Conservation (phyloP, 2,113 vertebrate genomes). For the Ailurus styani region DNA sequence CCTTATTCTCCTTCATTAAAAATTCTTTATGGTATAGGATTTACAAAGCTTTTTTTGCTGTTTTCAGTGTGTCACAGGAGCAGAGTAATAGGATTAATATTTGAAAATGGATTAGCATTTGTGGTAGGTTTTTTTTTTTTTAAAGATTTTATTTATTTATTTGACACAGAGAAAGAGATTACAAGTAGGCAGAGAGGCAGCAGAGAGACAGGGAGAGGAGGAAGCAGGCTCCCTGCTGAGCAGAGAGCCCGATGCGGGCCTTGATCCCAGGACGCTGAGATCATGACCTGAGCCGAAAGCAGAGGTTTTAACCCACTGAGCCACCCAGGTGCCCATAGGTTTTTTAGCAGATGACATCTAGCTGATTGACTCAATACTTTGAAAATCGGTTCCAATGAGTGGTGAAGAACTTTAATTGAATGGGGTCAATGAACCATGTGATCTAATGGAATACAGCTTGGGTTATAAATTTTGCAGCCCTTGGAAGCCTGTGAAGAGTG, state of each 20-base stretch:
- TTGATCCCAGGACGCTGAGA: no score
- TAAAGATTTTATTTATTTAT: no score
- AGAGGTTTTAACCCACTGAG: no score
- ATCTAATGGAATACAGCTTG: background rate
- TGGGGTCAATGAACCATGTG: background rate
- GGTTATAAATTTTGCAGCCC: background rate
- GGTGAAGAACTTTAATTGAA: constrained; percentile 32
- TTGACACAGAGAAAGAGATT: no score
- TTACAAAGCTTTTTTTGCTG: background rate
- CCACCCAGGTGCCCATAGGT: no score
- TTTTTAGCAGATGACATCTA: background rate
- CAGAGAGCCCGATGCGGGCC: no score
- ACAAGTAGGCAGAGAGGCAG: no score
- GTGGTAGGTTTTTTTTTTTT: background rate
- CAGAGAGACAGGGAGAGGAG: no score
- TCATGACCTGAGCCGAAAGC: no score
- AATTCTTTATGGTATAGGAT: background rate
- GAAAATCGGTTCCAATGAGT: constrained; percentile 20
- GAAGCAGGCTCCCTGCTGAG: no score
- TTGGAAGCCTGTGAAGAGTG: background rate
- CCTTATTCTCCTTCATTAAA: background rate
- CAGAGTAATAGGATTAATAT: constrained; percentile 27
- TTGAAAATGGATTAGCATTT: constrained; percentile 37
- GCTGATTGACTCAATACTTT: constrained; percentile 23
- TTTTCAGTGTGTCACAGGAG: background rate